A percentile compares a stretch with the other conserved stretches of the same genome.
Evolutionary conservation across 1,140 invertebrate species (phyloP).

Genomic region (Drosophila nebulosa): DNA sequence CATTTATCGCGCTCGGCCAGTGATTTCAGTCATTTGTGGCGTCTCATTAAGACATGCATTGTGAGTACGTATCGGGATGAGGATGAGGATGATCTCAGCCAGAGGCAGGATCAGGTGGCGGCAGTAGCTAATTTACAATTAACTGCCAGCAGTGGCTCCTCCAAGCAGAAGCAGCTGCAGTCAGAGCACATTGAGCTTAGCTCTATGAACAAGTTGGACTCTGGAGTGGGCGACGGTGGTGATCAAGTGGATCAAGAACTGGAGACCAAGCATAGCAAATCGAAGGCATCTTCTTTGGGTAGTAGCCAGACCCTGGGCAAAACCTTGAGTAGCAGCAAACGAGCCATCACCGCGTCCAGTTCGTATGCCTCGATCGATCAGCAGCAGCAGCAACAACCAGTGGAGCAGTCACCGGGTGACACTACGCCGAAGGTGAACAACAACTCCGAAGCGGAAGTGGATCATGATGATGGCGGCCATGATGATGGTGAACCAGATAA

Average conservation of each 20-base stretch:
- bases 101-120: slow-evolving; percentile 18
- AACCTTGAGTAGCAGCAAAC: slow-evolving; percentile 57
- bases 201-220: slow-evolving; percentile 50
- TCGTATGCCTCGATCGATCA: slow-evolving; percentile 60
- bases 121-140: slow-evolving; percentile 13
- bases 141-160: slow-evolving; percentile 37
- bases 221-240: slow-evolving; percentile 1
- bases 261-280: slow-evolving; percentile 57
- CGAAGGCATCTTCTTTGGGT: slow-evolving; percentile 69
- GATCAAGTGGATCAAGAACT: slow-evolving; percentile 31
- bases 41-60: slow-evolving; percentile 86
- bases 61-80: slow-evolving; percentile 75
- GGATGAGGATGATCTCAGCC: slow-evolving; percentile 79
- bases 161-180: slow-evolving; percentile 21
- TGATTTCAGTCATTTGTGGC: slow-evolving; percentile 95
- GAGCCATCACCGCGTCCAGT: slow-evolving; percentile 63
- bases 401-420: neutral
- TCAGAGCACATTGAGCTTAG: slow-evolving; percentile 70
- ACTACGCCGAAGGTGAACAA: slow-evolving; percentile 5
- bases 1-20: slow-evolving; percentile 95
- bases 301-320: slow-evolving; percentile 73
- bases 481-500: slow-evolving; percentile 35
- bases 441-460: slow-evolving; percentile 17
- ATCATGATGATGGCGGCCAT: slow-evolving; percentile 39
- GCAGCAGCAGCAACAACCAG: slow-evolving; percentile 9